A percentile compares a stretch with the other conserved stretches of the same genome.
These are phyloP conservation scores for Muricea muricata DNA, from an alignment of 92 coral and sea anemone species.

Conservation along the genomic window DNA sequence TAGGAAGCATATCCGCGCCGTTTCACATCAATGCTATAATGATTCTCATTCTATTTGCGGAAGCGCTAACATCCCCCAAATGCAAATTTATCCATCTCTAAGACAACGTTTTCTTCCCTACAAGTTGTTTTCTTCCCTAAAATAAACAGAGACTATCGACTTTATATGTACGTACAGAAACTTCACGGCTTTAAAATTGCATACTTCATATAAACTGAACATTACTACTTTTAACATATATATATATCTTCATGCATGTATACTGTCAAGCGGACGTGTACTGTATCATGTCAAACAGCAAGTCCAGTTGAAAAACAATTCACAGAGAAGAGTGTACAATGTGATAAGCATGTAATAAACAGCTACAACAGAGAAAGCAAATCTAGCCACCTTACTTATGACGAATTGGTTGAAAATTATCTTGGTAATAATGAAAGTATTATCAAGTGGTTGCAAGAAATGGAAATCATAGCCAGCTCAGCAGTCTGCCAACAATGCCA, in stretches of 20 bases:
- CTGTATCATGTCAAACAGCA: conserved; percentile 24
- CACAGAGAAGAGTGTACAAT: conserved; percentile 27
- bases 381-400: conserved; percentile 25
- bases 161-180: not conserved
- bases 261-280: conserved; percentile 6
- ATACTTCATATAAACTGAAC: no score
- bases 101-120: no score
- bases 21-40: not conserved
- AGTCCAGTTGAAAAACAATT: not conserved
- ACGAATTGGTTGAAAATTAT: conserved; percentile 40
- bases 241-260: not conserved
- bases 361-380: conserved; percentile 32
- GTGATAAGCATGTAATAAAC: not conserved
- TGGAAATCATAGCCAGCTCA: not conserved
- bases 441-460: conserved; percentile 35
- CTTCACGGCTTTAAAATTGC: not conserved
- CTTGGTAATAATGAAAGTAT: conserved; percentile 18
- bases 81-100: conserved; percentile 3
- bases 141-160: not conserved
- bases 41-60: not conserved
- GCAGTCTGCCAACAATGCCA: conserved; percentile 23
- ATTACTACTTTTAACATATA: no score
- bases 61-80: not conserved
- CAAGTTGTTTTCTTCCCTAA: not conserved
- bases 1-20: no score